Base-by-base conservation (phyloP, 1,140 invertebrate genomes). In the Ceratoteleas bidentatus region DNA sequence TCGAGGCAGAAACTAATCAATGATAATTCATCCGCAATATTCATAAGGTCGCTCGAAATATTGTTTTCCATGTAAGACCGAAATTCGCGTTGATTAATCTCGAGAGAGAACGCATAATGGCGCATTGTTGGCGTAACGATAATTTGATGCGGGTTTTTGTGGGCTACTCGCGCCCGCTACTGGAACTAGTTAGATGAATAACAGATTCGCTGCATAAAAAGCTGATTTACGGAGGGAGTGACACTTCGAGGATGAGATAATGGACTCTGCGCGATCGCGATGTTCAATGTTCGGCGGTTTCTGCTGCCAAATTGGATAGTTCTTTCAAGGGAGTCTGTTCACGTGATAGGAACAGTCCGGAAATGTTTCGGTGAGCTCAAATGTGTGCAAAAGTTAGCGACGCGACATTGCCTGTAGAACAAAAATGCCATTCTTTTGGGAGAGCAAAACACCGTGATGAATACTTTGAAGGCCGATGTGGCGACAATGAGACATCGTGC, bases 1-100 rank as follows among this genome's bases (percentile, higher is more conserved):
- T 62, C 32, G 34, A 47, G 60, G 70, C 84, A 56, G 58, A 81
- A 70, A 75, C 79, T 85, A 89, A 87, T 89, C 81, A 84, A 77
- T 84, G 77, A 83, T 88, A 88, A 88, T 88, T 89, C 73, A 69
- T 66, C 81, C 15, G 36, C 32, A 64, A 58, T 78, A 60, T 77
- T 66, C 40, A 43, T 47, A 54, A 45, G 56, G 6, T 54, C 36
- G 36, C 34, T 56, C 33, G 16, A 40, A 60, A 68, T 53, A 60
- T 75, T 75, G 45, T 66, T 75, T 13, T 43, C 33, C 10, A 10
- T 8, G 6, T 43, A 2, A 36, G 47, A 0, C 6, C 6, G n/a
- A 14, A 13, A 65, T 65, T 54, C 0, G 50, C 38, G n/a, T n/a
- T 54, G 38, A 54, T 54, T 15, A 36, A 33, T 45, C n/a, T 15